Base-by-base conservation (phyloP, 2,888 invertebrate genomes). In the Syritta pipiens region DNA sequence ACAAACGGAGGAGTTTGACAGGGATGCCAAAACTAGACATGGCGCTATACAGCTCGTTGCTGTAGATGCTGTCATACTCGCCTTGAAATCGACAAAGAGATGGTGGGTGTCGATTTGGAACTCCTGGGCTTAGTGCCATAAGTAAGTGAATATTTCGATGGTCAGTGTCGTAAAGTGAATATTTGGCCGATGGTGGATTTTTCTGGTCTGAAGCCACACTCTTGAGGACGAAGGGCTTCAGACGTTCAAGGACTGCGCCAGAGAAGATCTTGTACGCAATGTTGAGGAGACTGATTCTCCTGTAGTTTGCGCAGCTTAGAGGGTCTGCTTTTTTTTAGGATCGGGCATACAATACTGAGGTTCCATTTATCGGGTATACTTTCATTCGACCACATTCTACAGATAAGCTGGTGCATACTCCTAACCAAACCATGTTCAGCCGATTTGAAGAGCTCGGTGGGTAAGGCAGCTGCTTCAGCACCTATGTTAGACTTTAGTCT, bases 71-170 rank as follows among this genome's bases (percentile, higher is more conserved):
- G 7, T 9, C 42, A 42, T 20, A 22, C n/a, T 19, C 42, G 42
- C 22, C 42, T 20, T 42, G 10, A 42, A 42, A 42, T 42, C 42
- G 42, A 42, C n/a, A 3, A 42, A 42, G 2, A 42, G 42, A 22
- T 20, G 22, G 20, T 42, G 22, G 42, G 22, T 42, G 10, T 22
- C 28, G 28, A 3, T 28, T 28, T 28, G 7, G 28, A n/a, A n/a
- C n/a, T n/a, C n/a, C n/a, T n/a, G n/a, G n/a, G n/a, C n/a, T n/a
- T n/a, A n/a, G n/a, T n/a, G n/a, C n/a, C n/a, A n/a, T n/a, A n/a
- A n/a, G n/a, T n/a, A n/a, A n/a, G n/a, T n/a, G n/a, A n/a, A n/a
- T n/a, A n/a, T n/a, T n/a, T n/a, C n/a, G n/a, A n/a, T n/a, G n/a
- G n/a, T n/a, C n/a, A n/a, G n/a, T n/a, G n/a, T n/a, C n/a, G n/a